Base-by-base conservation (phyloP, 2,113 vertebrate genomes). In the Mobula birostris region DNA sequence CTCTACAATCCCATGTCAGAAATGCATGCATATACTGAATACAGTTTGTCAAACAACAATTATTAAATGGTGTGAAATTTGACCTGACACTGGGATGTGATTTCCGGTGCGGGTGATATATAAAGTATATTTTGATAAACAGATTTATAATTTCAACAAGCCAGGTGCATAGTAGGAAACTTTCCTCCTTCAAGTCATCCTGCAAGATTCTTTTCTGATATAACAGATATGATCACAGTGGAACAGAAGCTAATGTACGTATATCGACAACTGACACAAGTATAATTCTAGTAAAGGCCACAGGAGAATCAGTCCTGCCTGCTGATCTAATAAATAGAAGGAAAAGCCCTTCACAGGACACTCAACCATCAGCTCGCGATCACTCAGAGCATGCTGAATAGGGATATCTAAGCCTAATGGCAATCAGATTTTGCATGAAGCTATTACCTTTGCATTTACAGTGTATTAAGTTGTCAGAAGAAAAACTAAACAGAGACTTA, bases 391-490 rank as follows among this genome's bases (percentile, higher is more conserved):
- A 90, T 6, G 15, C n/a, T 68, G 29, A 68, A 36, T 92, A 27
- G 36, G 66, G 9, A 48, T 27, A 40, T 24, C 27, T 74, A 93
- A 12, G 36, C 11, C 36, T 40, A 40, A 68, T 70, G 66, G 66
- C 17, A 24, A 21, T 93, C 19, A 40, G 68, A 27, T 93, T 72
- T 74, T 48, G 90, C 90, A 74, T 12, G 8, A 93, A 93, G 68
- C 36, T 92, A 70, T 93, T 72, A 48, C 90, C 17, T 48, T 72
- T 93, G 68, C n/a, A 72, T 40, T 70, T 93, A 40, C 36, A 93
- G 8, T 93, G 32, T 48, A 93, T 36, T 93, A 48, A 93, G 14
- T 0, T 90, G 68, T 93, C 90, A 93, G 15, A 40, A 72, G 40
- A 70, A 72, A 85, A 74, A 72, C n/a, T 74, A 93, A 93, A 70